Evolutionary conservation across 1,140 invertebrate species (phyloP).

Genomic region (Sycobia sp.): DNA sequence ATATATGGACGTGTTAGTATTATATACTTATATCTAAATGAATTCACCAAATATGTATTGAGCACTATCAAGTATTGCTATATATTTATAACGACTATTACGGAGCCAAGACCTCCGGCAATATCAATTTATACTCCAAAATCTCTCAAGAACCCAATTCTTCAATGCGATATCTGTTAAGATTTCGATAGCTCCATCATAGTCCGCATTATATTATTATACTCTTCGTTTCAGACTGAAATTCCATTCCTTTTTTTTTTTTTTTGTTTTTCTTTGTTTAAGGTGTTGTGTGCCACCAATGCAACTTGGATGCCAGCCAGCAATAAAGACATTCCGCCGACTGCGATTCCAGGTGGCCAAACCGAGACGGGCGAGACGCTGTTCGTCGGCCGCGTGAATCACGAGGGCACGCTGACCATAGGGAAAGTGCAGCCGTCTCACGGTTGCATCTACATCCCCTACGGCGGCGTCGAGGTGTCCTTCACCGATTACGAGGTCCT

Average conservation of each 20-base stretch:
- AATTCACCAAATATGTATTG: no score
- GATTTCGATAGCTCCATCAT: no score
- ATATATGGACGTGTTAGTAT: no score
- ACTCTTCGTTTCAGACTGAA: neutral
- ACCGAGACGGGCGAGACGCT: constrained; percentile 77
- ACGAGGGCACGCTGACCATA: constrained; percentile 70
- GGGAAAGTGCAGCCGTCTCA: constrained; percentile 79
- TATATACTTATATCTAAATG: no score
- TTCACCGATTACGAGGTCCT: constrained; percentile 73
- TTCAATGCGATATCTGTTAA: no score
- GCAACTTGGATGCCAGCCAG: constrained; percentile 68
- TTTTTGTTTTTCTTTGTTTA: no score
- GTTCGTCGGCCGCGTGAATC: constrained; percentile 70
- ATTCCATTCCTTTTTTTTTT: neutral
- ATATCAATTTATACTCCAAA: no score
- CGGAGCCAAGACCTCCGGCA: no score
- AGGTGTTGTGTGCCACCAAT: constrained; percentile 68
- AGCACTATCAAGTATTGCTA: no score
- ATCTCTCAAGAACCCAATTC: no score
- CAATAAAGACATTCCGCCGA: constrained; percentile 71
- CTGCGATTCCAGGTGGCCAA: constrained; percentile 75
- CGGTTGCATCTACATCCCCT: constrained; percentile 75
- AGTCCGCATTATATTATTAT: no score
- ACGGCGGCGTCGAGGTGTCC: constrained; percentile 71
- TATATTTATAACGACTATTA: no score